Base-by-base conservation (phyloP, 2,113 vertebrate species). In the Ochotona princeps region DNA sequence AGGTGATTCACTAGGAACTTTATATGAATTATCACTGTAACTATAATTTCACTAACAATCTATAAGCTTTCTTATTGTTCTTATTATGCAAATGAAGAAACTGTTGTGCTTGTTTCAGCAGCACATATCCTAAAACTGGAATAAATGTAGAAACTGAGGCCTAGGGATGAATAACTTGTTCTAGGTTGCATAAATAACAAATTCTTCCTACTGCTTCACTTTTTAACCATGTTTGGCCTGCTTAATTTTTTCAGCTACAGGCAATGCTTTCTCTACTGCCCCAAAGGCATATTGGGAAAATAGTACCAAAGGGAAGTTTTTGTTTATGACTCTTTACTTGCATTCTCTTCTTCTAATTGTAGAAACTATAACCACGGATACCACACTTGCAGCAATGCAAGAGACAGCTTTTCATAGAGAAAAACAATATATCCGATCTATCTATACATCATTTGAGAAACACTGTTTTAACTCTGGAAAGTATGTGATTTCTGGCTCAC, bases 61-160 rank as follows among this genome's bases (percentile, higher is more conserved):
- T 72, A 67, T 28, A 67, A 95, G 11, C 21, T 88, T 74, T 23
- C 38, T 89, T 89, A 47, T 84, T 95, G 83, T 91, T 76, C 44
- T 95, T 76, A 91, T 70, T 92, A 79, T 0, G 69, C 84, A 92
- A 94, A 93, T 30, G 20, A 94, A 78, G 91, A 96, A 81, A 44
- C 38, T 44, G 38, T 44, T 44, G 38, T 44, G 38, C 38, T 44
- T 44, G 38, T 44, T 44, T 44, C 6, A 44, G 38, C 38, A 44
- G 38, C 38, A 44, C 38, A 44, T 44, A 44, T 44, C 38, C 6
- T 44, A 44, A 44, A 44, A 44, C 38, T 44, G 38, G 38, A 44
- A 44, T 44, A 92, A 94, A 93, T 30, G 20, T 92, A 78, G 91
- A 96, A 81, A 92, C 87, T 89, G 89, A 95, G 75, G 54, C 60